Base-by-base conservation (phyloP, 2,888 invertebrate species). In the Ganaspis brasiliensis region DNA sequence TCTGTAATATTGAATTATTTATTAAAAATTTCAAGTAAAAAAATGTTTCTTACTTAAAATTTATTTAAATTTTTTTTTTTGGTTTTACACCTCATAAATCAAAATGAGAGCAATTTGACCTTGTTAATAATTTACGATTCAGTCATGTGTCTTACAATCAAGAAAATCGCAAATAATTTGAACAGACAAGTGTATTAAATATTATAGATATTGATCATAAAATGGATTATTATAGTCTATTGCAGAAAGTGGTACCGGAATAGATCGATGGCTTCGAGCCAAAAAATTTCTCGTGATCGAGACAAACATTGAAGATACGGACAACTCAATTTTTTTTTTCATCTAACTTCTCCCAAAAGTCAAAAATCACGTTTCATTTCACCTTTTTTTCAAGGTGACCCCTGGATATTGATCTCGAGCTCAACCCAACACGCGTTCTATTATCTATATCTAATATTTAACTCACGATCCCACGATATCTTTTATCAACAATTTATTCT, bases 231-330 rank as follows among this genome's bases (percentile, higher is more conserved):
- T 21, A 12, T 40, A 45, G 63, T 63, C n/a, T 19, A 61, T 45
- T 63, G 24, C 40, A 40, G 6, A 40, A 21, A 40, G 40, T 45
- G 63, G 19, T 63, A 40, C 40, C 14, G 3, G 21, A 63, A 63
- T 63, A 63, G 40, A 40, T 37, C 1, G 12, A 37, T 45, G 63
- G 63, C 19, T 21, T 21, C 6, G 21, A 0, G 63, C 63, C 63
- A 63, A 63, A 63, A 63, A 21, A 24, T 45, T 24, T 40, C 63
- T 63, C 63, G 63, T 63, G 63, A 63, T 63, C 63, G 24, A 63
- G 63, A 63, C 40, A 21, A 63, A 37, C 63, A 63, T 40, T 21
- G 40, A 19, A 40, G 40, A 63, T 40, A n/a, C 21, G 12, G n/a
- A 21, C 0, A 21, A 5, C 63, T 52, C 52, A 8, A 63, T 40